phyloP scores from a whole-genome alignment of 2,113 vertebrate genomes.

The Ictalurus furcatus region DNA sequence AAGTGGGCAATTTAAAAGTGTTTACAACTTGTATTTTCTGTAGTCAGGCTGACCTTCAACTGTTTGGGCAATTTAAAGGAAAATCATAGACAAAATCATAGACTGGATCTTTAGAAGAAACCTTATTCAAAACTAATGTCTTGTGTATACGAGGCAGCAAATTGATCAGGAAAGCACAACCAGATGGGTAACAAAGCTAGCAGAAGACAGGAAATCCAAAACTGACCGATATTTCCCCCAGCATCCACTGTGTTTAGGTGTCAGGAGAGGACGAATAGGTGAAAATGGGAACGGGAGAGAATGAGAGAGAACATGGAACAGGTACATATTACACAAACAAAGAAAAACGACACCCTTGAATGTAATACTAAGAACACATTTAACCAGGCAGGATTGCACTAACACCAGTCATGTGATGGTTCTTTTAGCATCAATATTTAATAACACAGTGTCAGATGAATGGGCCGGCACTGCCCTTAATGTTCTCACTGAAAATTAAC shows the following conservation, averaged over 20 bases:
- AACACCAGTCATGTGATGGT: background rate
- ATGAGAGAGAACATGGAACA: background rate
- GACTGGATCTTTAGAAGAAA: background rate
- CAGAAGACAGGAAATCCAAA: background rate
- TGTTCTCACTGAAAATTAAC: constrained; percentile 35
- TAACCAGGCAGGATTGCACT: constrained; percentile 2
- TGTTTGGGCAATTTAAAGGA: background rate
- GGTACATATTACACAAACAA: background rate
- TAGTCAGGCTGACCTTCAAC: too few relatives aligned
- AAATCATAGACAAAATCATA: background rate
- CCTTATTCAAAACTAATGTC: background rate
- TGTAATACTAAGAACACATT: background rate
- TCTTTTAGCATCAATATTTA: constrained; percentile 28
- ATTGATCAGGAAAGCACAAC: background rate
- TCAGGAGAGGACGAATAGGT: background rate
- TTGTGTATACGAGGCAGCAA: background rate
- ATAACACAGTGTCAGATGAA: constrained; percentile 28
- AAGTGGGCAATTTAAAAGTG: background rate
- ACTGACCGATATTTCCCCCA: background rate
- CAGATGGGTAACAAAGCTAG: background rate
- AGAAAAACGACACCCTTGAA: background rate
- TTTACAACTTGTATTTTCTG: background rate
- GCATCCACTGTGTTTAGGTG: background rate
- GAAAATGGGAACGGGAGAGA: background rate
- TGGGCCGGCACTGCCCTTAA: background rate